Conservation (phyloP, 2,113 vertebrate species). For the Macroglossus sobrinus region DNA sequence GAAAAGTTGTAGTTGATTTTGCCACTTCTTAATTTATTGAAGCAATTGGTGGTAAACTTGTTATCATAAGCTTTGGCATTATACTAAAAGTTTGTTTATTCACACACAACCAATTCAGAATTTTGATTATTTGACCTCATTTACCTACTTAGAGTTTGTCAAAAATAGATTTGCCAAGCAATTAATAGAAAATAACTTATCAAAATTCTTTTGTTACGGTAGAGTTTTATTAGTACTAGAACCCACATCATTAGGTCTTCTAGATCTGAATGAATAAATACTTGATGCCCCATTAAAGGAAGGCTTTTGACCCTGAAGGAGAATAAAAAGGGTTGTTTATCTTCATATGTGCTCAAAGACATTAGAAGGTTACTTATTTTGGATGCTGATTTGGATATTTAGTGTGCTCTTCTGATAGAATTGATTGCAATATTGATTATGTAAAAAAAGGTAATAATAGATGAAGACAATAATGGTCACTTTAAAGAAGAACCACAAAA, state of each 20-base stretch:
- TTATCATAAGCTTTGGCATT: background rate
- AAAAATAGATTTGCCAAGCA: background rate
- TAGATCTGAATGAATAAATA: conserved; percentile 3
- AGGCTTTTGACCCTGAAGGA: background rate
- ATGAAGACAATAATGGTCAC: background rate
- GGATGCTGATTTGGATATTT: background rate
- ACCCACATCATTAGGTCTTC: background rate
- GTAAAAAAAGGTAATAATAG: background rate
- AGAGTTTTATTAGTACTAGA: background rate
- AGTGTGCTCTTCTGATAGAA: background rate
- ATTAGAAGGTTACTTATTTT: background rate
- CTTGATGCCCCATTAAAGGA: background rate
- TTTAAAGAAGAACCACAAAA: background rate
- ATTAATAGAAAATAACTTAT: background rate
- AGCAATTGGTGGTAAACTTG: background rate
- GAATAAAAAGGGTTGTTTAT: background rate
- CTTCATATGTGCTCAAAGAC: background rate
- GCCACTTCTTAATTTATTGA: conserved; percentile 26
- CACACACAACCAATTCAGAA: background rate
- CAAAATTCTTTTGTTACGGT: background rate
- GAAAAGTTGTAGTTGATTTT: conserved; percentile 6
- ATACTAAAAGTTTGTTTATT: background rate
- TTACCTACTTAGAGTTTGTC: background rate
- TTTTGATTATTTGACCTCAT: conserved; percentile 7
- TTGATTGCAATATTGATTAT: background rate